Conservation (phyloP, 2,113 vertebrate species). For the Bucco capensis region DNA sequence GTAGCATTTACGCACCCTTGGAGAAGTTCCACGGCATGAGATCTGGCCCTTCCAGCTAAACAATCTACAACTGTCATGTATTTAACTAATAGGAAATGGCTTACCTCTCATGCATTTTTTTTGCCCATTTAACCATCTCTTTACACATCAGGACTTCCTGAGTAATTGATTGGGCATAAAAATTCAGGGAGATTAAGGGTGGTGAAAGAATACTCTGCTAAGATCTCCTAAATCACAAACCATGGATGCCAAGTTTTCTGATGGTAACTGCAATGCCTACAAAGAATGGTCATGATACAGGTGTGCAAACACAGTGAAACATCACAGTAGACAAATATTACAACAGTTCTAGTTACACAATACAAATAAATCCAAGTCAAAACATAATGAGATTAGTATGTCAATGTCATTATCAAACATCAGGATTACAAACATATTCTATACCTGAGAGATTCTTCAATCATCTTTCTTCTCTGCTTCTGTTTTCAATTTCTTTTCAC, state of each 20-base stretch:
- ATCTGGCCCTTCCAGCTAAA: neutral
- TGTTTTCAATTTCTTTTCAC: conserved; percentile 57
- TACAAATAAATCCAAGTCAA: neutral
- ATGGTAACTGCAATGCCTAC: neutral
- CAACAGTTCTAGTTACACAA: neutral
- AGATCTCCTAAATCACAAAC: neutral
- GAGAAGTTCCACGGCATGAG: neutral
- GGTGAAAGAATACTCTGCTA: neutral
- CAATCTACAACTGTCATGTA: neutral
- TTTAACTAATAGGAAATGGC: neutral
- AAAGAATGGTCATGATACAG: accelerated
- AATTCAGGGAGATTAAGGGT: neutral
- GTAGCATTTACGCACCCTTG: neutral
- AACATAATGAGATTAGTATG: neutral
- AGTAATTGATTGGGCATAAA: neutral
- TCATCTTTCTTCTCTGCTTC: conserved; percentile 77
- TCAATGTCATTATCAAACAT: accelerated
- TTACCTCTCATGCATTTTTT: neutral
- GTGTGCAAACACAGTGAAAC: neutral
- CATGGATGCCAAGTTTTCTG: neutral
- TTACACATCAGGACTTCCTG: neutral
- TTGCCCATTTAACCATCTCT: neutral
- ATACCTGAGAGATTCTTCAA: conserved; percentile 60
- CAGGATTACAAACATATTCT: neutral
- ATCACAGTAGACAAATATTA: neutral